These are phyloP conservation scores for Nansenia antarctica DNA, from an alignment of 2,113 vertebrate genomes.

Conservation along the genomic window DNA sequence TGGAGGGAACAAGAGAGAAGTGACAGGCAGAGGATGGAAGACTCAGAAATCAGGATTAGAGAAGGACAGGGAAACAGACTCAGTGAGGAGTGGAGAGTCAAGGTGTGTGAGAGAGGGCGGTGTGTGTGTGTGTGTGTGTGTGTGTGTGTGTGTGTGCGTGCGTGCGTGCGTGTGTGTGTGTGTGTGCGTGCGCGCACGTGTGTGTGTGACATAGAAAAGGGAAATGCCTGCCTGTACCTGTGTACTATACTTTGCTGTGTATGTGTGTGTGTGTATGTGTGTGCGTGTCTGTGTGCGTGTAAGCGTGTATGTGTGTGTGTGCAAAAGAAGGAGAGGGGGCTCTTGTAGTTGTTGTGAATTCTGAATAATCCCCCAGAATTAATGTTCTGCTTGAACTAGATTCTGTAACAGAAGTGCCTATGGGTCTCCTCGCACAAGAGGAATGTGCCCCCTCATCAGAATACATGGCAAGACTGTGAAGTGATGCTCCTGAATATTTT, in stretches of 20 bases:
- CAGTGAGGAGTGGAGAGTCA: background rate
- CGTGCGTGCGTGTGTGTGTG: background rate
- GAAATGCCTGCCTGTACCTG: too few species aligned
- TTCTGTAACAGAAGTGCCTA: conserved; percentile 29
- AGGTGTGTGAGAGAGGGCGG: background rate
- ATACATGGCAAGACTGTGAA: conserved; percentile 24
- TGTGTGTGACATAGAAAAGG: too few species aligned
- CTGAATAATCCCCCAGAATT: conserved; percentile 45
- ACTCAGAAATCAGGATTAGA: background rate
- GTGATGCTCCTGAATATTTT: conserved; percentile 47
- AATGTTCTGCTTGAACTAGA: conserved; percentile 46
- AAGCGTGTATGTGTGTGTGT: background rate
- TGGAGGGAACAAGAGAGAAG: background rate
- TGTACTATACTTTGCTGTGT: too few species aligned
- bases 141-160: background rate
- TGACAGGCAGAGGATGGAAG: background rate
- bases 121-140: background rate
- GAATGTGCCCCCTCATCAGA: conserved; percentile 28
- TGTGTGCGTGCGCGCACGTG: background rate
- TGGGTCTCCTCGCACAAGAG: conserved; percentile 34
- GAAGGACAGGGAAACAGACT: background rate
- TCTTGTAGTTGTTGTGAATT: conserved; percentile 35
- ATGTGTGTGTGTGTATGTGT: background rate
- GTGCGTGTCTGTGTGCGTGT: background rate
- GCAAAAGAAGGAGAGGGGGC: background rate